A percentile compares a stretch with the other conserved stretches of the same genome.
These are phyloP conservation scores for Oscheius myriophilus DNA, from an alignment of 2,888 invertebrate genomes.

Conservation along the genomic window DNA sequence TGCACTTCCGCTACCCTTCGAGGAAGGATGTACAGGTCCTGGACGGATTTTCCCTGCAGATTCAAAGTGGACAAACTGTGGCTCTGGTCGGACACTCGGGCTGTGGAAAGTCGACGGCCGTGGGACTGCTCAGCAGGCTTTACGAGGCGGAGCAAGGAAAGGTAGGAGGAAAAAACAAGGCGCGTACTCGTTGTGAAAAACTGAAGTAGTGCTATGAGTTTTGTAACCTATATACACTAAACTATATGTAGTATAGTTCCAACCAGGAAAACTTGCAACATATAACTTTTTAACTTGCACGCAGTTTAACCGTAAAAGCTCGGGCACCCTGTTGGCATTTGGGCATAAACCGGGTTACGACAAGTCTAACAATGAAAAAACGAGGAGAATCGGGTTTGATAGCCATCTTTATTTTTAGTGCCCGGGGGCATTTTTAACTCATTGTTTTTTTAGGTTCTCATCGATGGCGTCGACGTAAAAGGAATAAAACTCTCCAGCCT, in stretches of 20 bases:
- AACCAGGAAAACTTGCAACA: no score
- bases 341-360: no score
- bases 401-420: no score
- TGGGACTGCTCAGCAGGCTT: conserved; percentile 80
- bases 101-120: conserved; percentile 79
- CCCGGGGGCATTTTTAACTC: background rate
- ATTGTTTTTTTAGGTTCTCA: conserved; percentile 10
- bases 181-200: no score
- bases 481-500: conserved; percentile 41
- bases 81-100: conserved; percentile 78
- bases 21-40: conserved; percentile 57
- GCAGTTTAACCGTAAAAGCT: no score
- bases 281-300: no score
- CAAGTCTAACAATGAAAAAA: no score
- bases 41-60: conserved; percentile 68
- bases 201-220: no score
- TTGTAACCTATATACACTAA: no score
- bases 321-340: no score
- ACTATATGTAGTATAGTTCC: no score
- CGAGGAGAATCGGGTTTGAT: no score
- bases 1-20: conserved; percentile 62
- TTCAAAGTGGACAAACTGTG: conserved; percentile 71
- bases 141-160: conserved; percentile 80
- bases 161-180: conserved; percentile 64
- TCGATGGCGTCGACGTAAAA: conserved; percentile 42